A percentile compares a stretch with the other conserved stretches of the same genome.
These are phyloP conservation scores for Lampris megalopsis DNA, from an alignment of 2,113 vertebrate genomes.

Conservation along the genomic window DNA sequence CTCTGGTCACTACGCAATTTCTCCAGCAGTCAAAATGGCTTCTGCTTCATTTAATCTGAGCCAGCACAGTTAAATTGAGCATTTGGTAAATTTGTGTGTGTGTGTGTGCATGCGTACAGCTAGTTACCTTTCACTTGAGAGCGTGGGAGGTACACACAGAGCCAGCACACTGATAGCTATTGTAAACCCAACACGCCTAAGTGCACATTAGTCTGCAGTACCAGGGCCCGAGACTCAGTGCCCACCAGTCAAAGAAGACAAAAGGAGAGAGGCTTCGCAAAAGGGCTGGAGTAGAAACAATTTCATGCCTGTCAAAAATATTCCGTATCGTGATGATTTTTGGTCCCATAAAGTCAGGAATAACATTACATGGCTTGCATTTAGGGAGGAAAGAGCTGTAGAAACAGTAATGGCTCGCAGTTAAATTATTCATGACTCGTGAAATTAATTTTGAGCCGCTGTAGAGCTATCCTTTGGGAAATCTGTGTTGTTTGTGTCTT, in stretches of 20 bases:
- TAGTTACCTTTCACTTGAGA: conserved; percentile 65
- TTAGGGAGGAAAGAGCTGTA: conserved; percentile 47
- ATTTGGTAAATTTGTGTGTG: conserved; percentile 71
- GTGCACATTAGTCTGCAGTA: conserved; percentile 74
- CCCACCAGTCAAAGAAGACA: conserved; percentile 48
- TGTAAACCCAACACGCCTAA: conserved; percentile 70
- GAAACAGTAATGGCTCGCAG: conserved; percentile 69
- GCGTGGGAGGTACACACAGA: conserved; percentile 60
- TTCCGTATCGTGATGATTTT: conserved; percentile 59
- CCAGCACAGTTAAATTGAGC: conserved; percentile 77
- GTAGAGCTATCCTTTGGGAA: conserved; percentile 72
- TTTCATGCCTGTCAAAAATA: conserved; percentile 74
- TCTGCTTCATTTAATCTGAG: conserved; percentile 79
- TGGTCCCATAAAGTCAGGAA: conserved; percentile 58
- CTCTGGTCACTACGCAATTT: conserved; percentile 60
- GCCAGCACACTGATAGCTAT: conserved; percentile 69
- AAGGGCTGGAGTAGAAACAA: conserved; percentile 60
- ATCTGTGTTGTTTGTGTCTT: conserved; percentile 73
- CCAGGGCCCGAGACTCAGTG: conserved; percentile 57
- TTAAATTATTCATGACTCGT: conserved; percentile 77
- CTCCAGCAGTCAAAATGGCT: conserved; percentile 67
- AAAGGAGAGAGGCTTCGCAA: conserved; percentile 52
- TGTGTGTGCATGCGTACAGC: conserved; percentile 45
- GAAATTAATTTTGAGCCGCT: conserved; percentile 76
- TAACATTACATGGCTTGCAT: conserved; percentile 56